phyloP scores from a whole-genome alignment of 2,797 vertebrate genomes.

The Sphenodon punctatus region DNA sequence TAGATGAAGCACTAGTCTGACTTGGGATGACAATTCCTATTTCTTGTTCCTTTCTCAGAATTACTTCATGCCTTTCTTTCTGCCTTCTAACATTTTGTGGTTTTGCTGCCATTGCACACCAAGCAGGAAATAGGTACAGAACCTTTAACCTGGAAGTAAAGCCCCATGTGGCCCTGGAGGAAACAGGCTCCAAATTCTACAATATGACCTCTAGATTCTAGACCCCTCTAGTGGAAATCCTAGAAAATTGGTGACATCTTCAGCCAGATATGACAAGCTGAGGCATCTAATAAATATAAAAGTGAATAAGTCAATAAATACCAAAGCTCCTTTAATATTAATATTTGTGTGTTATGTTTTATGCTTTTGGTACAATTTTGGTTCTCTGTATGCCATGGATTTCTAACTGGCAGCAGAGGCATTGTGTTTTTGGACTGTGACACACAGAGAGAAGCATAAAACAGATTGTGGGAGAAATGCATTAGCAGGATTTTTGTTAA shows the following conservation, averaged over 20 bases:
- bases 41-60: too few species aligned
- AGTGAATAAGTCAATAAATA: not conserved
- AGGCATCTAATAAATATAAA: not conserved
- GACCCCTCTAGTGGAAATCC: not conserved
- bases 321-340: not conserved
- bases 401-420: not conserved
- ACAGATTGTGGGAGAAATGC: not conserved
- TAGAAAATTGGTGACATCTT: not conserved
- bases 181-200: not conserved
- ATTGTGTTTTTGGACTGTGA: not conserved
- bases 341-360: not conserved
- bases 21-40: too few species aligned
- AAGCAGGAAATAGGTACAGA: not conserved
- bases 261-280: not conserved
- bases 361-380: not conserved
- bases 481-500: not conserved
- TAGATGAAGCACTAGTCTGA: too few species aligned
- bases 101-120: not conserved
- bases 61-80: too few species aligned
- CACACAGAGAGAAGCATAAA: not conserved
- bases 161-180: not conserved
- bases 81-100: too few species aligned
- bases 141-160: not conserved
- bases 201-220: not conserved
- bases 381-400: not conserved